Evolutionary conservation across 2,113 vertebrate genomes (phyloP).

Genomic region (Campylomormyrus tamandua): DNA sequence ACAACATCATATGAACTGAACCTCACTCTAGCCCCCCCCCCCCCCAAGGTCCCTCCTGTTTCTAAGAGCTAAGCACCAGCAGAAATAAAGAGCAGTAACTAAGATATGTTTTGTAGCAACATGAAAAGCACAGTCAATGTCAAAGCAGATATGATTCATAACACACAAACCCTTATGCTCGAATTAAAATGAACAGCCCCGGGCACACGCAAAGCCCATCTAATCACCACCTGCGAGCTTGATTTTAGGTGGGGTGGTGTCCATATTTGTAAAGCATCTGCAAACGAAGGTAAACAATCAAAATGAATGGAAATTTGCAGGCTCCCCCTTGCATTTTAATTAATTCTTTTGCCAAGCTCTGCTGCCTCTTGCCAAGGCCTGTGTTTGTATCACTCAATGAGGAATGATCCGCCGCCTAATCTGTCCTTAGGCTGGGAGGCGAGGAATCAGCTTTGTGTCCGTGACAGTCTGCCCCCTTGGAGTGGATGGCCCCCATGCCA

Average conservation of each 20-base stretch:
- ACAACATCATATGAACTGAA: background rate
- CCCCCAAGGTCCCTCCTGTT: background rate
- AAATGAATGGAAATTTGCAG: background rate
- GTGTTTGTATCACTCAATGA: background rate
- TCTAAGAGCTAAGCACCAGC: background rate
- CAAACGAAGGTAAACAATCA: background rate
- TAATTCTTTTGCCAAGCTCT: background rate
- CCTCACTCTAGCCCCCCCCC: background rate
- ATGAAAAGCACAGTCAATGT: background rate
- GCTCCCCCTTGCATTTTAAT: background rate
- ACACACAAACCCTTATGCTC: background rate
- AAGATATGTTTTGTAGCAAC: background rate
- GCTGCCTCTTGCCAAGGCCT: background rate
- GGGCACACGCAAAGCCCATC: background rate
- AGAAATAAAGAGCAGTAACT: background rate
- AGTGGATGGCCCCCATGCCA: background rate
- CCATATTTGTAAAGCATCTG: conserved; percentile 3
- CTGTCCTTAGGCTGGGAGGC: background rate
- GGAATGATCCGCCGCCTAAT: background rate
- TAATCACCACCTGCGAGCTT: background rate
- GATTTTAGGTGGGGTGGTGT: background rate
- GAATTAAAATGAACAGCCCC: background rate
- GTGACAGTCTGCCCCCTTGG: background rate
- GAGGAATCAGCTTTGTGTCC: background rate
- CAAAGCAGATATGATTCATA: background rate